These are phyloP conservation scores for Bombus waltoni DNA, from an alignment of 1,140 invertebrate species.

Conservation along the genomic window DNA sequence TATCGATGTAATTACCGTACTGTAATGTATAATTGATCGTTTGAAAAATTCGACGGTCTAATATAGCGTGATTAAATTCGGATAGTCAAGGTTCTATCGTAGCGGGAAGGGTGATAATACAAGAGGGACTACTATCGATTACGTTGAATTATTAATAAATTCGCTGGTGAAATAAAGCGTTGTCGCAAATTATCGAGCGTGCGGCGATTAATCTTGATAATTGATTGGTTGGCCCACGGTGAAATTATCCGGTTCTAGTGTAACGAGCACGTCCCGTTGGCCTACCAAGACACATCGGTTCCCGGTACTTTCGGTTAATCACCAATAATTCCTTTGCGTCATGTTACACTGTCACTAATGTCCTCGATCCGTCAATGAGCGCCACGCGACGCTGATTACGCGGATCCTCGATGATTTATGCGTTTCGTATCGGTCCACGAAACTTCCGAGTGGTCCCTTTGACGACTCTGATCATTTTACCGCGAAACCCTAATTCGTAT, in stretches of 20 bases:
- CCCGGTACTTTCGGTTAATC: conserved; percentile 62
- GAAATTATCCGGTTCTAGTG: conserved; percentile 18
- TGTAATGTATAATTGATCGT: no score
- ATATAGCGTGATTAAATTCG: neutral
- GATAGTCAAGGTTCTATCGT: neutral
- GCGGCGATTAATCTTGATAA: conserved; percentile 61
- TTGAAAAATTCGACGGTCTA: no score
- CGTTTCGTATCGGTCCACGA: conserved; percentile 8
- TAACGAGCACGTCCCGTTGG: conserved; percentile 1
- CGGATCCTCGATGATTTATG: conserved; percentile 51
- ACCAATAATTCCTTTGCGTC: conserved; percentile 58
- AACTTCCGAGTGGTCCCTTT: neutral
- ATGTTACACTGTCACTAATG: conserved; percentile 44
- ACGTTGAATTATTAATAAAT: conserved; percentile 39
- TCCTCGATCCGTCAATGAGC: conserved; percentile 54
- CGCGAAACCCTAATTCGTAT: neutral
- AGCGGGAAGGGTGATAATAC: no score
- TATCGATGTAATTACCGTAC: no score
- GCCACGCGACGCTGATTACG: conserved; percentile 52
- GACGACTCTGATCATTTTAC: neutral
- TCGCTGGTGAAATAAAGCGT: conserved; percentile 50
- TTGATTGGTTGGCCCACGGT: conserved; percentile 44
- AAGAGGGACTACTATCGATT: neutral
- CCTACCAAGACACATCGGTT: conserved; percentile 46
- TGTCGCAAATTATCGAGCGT: conserved; percentile 38